These are phyloP conservation scores for Tiliacea aurago DNA, from an alignment of 2,888 invertebrate species.

Conservation along the genomic window DNA sequence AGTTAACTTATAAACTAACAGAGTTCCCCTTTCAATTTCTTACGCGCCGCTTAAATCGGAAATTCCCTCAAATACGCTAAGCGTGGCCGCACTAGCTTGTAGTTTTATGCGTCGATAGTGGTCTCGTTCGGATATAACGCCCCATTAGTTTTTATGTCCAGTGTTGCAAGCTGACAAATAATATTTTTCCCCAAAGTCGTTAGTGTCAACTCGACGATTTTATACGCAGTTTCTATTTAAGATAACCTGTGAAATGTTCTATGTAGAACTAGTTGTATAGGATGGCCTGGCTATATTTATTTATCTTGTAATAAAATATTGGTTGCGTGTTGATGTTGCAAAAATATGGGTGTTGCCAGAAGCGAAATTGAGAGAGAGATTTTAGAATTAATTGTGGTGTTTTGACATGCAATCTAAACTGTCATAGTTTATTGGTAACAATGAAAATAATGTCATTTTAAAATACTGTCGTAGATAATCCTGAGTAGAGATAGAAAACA, in stretches of 20 bases:
- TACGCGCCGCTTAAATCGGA: background rate
- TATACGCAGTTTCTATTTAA: constrained; percentile 68
- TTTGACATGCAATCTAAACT: constrained; percentile 36
- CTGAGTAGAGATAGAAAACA: too few relatives aligned
- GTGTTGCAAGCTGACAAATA: constrained; percentile 74
- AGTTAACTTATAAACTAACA: background rate
- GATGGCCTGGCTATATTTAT: constrained; percentile 42
- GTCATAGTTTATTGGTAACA: background rate
- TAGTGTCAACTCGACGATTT: constrained; percentile 66
- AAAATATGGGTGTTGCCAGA: constrained; percentile 52
- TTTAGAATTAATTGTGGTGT: constrained; percentile 33
- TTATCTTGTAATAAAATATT: constrained; percentile 43
- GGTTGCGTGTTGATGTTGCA: constrained; percentile 47
- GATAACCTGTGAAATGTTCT: constrained; percentile 58
- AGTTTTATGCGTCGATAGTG: constrained; percentile 77
- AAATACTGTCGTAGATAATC: background rate
- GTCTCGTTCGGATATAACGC: constrained; percentile 75
- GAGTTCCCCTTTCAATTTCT: background rate
- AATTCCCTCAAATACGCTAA: constrained; percentile 1
- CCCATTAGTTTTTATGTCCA: constrained; percentile 82
- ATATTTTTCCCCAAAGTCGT: constrained; percentile 66
- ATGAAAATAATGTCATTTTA: background rate
- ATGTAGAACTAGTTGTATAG: constrained; percentile 39
- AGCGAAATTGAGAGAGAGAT: constrained; percentile 18
- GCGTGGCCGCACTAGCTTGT: constrained; percentile 43